Conservation (phyloP, 2,113 vertebrate genomes). For the Mastomys coucha region DNA sequence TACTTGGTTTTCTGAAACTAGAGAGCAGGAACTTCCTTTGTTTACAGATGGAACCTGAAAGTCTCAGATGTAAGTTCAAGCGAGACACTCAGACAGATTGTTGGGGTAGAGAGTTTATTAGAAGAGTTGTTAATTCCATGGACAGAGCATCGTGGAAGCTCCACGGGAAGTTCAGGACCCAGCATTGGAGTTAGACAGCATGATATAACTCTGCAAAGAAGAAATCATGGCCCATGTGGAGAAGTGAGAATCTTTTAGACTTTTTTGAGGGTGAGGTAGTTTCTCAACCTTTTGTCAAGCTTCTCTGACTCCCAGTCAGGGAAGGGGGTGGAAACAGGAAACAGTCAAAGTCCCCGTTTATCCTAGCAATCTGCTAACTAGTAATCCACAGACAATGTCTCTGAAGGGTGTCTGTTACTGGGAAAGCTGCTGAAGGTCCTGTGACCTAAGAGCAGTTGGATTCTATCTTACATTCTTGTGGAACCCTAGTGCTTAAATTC, state of each 20-base stretch:
- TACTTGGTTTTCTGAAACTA: background rate
- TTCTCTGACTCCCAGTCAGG: background rate
- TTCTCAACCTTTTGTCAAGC: background rate
- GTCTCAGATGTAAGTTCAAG: background rate
- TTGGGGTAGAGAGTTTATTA: background rate
- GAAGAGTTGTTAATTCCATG: background rate
- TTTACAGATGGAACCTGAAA: background rate
- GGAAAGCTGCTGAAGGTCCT: background rate
- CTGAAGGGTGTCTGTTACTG: background rate
- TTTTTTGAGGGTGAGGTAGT: background rate
- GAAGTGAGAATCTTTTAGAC: background rate
- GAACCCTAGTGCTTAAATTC: background rate
- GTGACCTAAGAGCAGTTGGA: background rate
- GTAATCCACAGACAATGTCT: background rate
- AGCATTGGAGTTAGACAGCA: background rate
- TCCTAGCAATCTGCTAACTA: background rate
- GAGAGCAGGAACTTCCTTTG: background rate
- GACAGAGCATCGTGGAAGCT: background rate
- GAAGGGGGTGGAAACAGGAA: background rate
- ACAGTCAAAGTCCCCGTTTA: background rate
- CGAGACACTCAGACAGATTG: background rate
- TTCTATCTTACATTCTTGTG: background rate
- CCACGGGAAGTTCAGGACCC: background rate
- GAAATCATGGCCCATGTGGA: background rate
- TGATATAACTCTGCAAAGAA: background rate